These are phyloP conservation scores for Pheosia gnoma DNA, from an alignment of 2,888 invertebrate species.

Conservation along the genomic window DNA sequence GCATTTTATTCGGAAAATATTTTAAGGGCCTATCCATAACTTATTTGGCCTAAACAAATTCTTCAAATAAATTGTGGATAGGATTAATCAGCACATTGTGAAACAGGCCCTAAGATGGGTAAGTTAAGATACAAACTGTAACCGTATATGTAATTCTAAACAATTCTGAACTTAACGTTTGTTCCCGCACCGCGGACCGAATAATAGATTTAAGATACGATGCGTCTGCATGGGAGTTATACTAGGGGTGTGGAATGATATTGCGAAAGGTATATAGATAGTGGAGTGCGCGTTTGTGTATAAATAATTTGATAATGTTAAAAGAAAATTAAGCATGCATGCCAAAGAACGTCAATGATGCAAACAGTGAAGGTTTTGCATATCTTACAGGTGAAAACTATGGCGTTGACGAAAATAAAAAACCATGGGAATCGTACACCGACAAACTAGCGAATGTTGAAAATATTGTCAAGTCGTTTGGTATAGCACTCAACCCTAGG, in stretches of 20 bases:
- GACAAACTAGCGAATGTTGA: conserved; percentile 68
- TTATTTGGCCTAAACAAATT: too few species aligned
- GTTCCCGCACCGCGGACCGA: conserved; percentile 2
- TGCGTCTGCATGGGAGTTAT: conserved; percentile 56
- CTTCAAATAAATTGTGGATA: too few species aligned
- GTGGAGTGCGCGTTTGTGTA: conserved; percentile 37
- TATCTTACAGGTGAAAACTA: conserved; percentile 78
- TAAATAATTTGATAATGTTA: conserved; percentile 38
- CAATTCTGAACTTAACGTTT: background rate
- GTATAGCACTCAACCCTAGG: conserved; percentile 61
- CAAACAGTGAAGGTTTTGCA: conserved; percentile 61
- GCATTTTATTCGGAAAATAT: background rate
- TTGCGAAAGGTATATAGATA: conserved; percentile 33
- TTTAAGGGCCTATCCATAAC: background rate
- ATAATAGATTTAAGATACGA: conserved; percentile 10
- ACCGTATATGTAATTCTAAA: conserved; percentile 19
- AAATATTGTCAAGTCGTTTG: conserved; percentile 69
- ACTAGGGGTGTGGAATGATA: conserved; percentile 35
- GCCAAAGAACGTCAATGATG: conserved; percentile 25
- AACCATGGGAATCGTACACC: conserved; percentile 67
- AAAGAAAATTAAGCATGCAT: conserved; percentile 43
- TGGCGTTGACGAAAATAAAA: conserved; percentile 77
- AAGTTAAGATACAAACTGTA: conserved; percentile 5
- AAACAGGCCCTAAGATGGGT: too few species aligned
- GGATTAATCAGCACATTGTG: too few species aligned